These are phyloP conservation scores for Botrylloides violaceus DNA, from an alignment of 23 tunicate genomes.

Conservation along the genomic window DNA sequence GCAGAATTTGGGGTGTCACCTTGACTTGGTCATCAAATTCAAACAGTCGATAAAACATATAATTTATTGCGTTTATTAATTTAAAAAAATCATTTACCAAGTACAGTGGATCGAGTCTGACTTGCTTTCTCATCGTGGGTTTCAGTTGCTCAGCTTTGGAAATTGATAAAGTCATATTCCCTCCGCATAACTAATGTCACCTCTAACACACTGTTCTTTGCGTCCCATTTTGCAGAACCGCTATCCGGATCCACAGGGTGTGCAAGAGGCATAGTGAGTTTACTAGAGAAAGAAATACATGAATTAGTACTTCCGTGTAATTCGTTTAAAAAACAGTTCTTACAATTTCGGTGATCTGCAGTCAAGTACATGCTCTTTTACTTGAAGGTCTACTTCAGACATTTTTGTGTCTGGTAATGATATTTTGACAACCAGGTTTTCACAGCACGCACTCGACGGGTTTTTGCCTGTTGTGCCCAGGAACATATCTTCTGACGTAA, in stretches of 20 bases:
- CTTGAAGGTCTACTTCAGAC: constrained; percentile 82
- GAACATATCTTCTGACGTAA: constrained; percentile 82
- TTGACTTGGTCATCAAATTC: no score
- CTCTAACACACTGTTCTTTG: constrained; percentile 32
- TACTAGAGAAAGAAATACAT: constrained; percentile 52
- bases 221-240: constrained; percentile 73
- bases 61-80: no score
- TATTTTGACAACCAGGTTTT: constrained; percentile 52
- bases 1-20: no score
- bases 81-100: no score
- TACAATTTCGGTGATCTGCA: constrained; percentile 65
- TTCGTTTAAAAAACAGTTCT: no score
- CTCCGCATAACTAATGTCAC: constrained; percentile 65
- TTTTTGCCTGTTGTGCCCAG: constrained; percentile 80
- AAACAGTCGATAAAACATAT: no score
- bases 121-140: no score
- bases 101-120: no score
- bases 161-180: constrained; percentile 89
- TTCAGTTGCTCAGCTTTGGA: constrained; percentile 42
- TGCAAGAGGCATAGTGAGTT: constrained; percentile 54
- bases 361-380: constrained; percentile 47
- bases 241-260: constrained; percentile 84
- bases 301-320: no score
- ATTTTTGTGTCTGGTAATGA: constrained; percentile 46
- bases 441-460: constrained; percentile 88